Conservation (phyloP, 2,888 invertebrate genomes). For the Candidula unifasciata region DNA sequence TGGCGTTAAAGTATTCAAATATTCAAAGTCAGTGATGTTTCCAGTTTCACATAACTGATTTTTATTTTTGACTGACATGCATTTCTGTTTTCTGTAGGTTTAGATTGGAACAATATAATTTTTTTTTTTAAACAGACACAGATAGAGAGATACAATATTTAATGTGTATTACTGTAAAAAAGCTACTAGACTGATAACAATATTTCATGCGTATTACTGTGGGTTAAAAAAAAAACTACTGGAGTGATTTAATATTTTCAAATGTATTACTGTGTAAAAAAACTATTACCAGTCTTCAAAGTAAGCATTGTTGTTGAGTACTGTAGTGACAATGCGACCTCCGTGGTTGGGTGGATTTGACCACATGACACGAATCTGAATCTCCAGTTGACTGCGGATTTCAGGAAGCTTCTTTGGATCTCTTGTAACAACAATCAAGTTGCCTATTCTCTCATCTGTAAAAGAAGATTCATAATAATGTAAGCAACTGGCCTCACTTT, state of each 20-base stretch:
- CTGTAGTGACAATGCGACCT: conserved; percentile 90
- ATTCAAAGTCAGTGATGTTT: too few relatives aligned
- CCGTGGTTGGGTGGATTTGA: conserved; percentile 99
- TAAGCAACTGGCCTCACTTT: neutral
- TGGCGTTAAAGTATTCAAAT: too few relatives aligned
- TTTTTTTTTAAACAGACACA: too few relatives aligned
- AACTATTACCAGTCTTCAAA: conserved; percentile 87
- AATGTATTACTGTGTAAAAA: neutral
- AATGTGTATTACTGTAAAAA: too few relatives aligned
- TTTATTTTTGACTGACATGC: too few relatives aligned
- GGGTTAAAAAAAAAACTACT: too few relatives aligned
- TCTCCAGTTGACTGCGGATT: conserved; percentile 90
- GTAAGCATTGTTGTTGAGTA: conserved; percentile 86
- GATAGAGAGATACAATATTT: neutral
- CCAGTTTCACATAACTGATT: too few relatives aligned
- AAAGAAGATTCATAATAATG: neutral
- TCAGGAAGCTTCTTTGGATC: conserved; percentile 82
- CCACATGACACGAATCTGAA: conserved; percentile 89
- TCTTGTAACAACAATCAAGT: conserved; percentile 89
- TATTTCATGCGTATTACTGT: too few relatives aligned
- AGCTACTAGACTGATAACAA: too few relatives aligned
- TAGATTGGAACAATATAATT: too few relatives aligned
- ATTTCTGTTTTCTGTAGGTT: too few relatives aligned
- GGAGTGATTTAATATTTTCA: too few relatives aligned
- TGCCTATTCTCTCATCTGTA: conserved; percentile 81